Conservation (phyloP, 2,888 invertebrate genomes). For the Gastrophysa polygoni region DNA sequence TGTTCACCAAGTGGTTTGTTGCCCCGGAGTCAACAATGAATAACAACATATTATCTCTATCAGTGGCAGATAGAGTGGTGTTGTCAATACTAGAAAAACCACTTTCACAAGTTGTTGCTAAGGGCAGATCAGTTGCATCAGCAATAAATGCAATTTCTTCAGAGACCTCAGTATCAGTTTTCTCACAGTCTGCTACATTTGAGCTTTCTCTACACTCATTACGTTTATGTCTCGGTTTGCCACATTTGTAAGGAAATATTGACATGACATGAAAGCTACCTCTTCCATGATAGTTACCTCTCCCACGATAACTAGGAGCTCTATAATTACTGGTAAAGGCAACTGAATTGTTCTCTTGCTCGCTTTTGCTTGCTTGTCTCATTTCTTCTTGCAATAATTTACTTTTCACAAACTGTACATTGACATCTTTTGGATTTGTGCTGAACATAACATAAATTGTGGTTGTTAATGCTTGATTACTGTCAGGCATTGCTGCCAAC, state of each 20-base stretch:
- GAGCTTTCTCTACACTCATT: neutral
- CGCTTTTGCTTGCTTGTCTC: neutral
- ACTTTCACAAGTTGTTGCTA: neutral
- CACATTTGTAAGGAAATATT: neutral
- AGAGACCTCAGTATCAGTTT: neutral
- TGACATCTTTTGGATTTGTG: neutral
- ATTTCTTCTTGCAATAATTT: neutral
- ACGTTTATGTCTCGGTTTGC: constrained; percentile 2
- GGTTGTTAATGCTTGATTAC: constrained; percentile 17
- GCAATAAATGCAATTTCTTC: constrained; percentile 1
- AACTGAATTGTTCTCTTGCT: neutral
- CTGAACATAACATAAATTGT: constrained; percentile 17
- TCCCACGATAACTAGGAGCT: neutral
- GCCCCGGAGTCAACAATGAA: constrained; percentile 4
- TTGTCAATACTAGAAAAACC: neutral
- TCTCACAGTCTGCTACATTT: neutral
- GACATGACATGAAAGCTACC: neutral
- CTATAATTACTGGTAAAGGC: neutral
- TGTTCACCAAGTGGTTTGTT: constrained; percentile 1
- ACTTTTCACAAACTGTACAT: constrained; percentile 1
- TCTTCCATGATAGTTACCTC: neutral
- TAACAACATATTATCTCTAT: neutral
- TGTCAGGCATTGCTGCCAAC: constrained; percentile 22
- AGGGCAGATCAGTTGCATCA: neutral
- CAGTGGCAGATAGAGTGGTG: constrained; percentile 2